phyloP scores from a whole-genome alignment of 1,140 invertebrate genomes.

The Papilio helenus region DNA sequence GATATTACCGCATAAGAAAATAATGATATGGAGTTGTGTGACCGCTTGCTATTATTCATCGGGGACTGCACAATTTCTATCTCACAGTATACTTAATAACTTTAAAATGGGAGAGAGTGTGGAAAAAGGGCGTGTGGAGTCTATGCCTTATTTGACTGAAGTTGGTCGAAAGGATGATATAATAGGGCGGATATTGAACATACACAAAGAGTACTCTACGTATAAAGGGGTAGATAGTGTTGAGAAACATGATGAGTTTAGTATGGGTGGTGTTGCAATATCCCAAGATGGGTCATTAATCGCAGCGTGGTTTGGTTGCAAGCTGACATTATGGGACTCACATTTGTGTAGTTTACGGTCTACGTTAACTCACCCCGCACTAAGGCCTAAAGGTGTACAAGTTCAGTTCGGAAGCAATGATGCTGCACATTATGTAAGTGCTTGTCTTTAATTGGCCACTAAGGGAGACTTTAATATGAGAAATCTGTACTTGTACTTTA shows the following conservation, averaged over 20 bases:
- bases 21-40: conserved; percentile 60
- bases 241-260: conserved; percentile 47
- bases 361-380: conserved; percentile 71
- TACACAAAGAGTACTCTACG: conserved; percentile 60
- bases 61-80: conserved; percentile 59
- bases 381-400: conserved; percentile 70
- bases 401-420: conserved; percentile 77
- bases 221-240: conserved; percentile 39
- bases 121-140: conserved; percentile 40
- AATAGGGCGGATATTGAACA: conserved; percentile 64
- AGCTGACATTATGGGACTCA: conserved; percentile 78
- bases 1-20: conserved; percentile 48
- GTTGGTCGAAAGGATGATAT: conserved; percentile 52
- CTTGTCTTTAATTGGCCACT: neutral
- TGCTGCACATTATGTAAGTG: conserved; percentile 81
- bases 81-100: conserved; percentile 61
- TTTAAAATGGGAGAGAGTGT: conserved; percentile 61
- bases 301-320: conserved; percentile 79
- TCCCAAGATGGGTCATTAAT: conserved; percentile 78
- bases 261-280: conserved; percentile 75
- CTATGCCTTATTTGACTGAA: conserved; percentile 58
- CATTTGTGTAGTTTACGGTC: conserved; percentile 70
- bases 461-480: too few species aligned
- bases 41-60: conserved; percentile 78
- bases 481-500: too few species aligned